Conservation (phyloP, 1,140 invertebrate species). For the Euwallacea similis region DNA sequence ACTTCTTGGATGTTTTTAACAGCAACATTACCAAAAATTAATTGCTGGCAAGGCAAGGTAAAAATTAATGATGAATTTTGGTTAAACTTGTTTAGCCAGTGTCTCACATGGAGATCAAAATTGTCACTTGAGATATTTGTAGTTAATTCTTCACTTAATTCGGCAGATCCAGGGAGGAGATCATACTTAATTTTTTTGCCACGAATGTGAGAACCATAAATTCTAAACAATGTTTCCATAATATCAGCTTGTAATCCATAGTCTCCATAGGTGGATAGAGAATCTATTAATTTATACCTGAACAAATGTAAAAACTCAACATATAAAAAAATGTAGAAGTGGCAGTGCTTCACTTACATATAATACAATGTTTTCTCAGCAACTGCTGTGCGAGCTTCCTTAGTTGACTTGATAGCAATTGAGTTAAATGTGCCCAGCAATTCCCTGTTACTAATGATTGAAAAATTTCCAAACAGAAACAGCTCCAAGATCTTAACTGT, state of each 20-base stretch:
- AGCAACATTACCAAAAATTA: too few relatives aligned
- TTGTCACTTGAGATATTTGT: not conserved
- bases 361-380: too few relatives aligned
- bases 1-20: too few relatives aligned
- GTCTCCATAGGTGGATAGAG: slow-evolving; percentile 1
- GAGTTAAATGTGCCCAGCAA: too few relatives aligned
- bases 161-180: not conserved
- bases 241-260: slow-evolving; percentile 11
- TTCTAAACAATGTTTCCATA: slow-evolving; percentile 13
- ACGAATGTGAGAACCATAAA: not conserved
- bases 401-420: too few relatives aligned
- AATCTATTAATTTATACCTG: slow-evolving; percentile 15
- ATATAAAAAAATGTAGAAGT: too few relatives aligned
- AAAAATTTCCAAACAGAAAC: too few relatives aligned
- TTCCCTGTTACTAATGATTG: too few relatives aligned
- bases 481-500: too few relatives aligned
- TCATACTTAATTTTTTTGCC: not conserved
- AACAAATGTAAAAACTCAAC: not conserved
- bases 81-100: not conserved
- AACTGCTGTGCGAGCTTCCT: too few relatives aligned
- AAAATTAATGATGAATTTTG: not conserved
- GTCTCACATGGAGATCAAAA: not conserved
- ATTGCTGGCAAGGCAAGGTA: not conserved
- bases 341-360: too few relatives aligned
- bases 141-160: not conserved